Base-by-base conservation (phyloP, 1,140 invertebrate species). In the Zeugodacus cucurbitae region DNA sequence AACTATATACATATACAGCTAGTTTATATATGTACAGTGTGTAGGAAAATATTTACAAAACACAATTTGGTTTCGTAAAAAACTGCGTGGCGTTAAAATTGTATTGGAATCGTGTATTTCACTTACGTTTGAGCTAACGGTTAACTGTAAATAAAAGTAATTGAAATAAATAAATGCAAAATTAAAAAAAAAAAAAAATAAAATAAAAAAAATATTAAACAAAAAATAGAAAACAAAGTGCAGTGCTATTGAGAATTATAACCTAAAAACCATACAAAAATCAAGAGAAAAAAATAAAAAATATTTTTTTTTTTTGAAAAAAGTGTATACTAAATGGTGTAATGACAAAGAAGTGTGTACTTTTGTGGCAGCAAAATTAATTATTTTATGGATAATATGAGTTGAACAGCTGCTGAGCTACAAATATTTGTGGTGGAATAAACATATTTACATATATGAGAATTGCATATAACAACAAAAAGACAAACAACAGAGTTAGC, bases 141-240 rank as follows among this genome's bases (percentile, higher is more conserved):
- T 48, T 82, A 48, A 10, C 41, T 26, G 29, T 82, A 82, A 62
- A 22, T 62, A 62, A 62, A 54, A 17, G 48, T 54, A 17, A 54
- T 11, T n/a, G n/a, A n/a, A n/a, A n/a, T 54, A 20, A 54, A 54
- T 54, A 54, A 54, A 54, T n/a, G n/a, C n/a, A n/a, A 17, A 14
- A 5, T 54, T 17, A 17, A 54, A 54, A 54, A 54, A 54, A 3
- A 17, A 20, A 54, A 54, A 17, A 54, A 54, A 54, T 17, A 54
- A 3, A 17, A 20, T 17, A 54, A 17, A 54, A 54, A 41, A 41
- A 54, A 54, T 54, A 17, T 3, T 10, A 54, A 54, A 54, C 4
- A 54, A 54, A 0, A 54, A 17, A n/a, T n/a, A n/a, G n/a, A n/a
- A 82, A 82, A 41, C n/a, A 48, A 82, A 87, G 86, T 87, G 86